These are phyloP conservation scores for Pocillopora verrucosa DNA, from an alignment of 64 coral and sea anemone species.

Conservation along the genomic window DNA sequence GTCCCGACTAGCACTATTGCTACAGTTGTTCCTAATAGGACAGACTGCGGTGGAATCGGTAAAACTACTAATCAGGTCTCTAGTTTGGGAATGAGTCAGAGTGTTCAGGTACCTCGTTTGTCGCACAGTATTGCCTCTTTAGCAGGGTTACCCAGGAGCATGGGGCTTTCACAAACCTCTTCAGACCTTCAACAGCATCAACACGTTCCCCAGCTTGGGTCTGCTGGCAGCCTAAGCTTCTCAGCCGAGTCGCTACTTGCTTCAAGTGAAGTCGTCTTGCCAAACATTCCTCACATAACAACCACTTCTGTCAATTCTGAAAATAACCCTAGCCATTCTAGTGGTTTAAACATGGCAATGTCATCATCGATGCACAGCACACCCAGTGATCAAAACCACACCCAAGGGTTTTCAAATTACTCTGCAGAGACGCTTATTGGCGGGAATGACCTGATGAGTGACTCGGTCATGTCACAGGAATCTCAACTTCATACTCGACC, in stretches of 20 bases:
- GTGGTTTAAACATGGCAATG: conserved; percentile 10
- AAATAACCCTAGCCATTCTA: conserved; percentile 7
- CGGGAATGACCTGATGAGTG: conserved; percentile 63
- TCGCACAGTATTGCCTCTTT: conserved; percentile 87
- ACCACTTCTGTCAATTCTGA: conserved; percentile 8
- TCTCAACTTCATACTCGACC: conserved; percentile 26
- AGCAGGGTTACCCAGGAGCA: conserved; percentile 55
- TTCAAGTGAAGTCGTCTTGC: conserved; percentile 47
- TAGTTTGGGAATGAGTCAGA: conserved; percentile 18
- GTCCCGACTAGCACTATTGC: not conserved
- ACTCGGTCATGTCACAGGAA: conserved; percentile 42
- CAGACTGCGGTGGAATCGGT: conserved; percentile 15
- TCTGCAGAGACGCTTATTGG: conserved; percentile 85
- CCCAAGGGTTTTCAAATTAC: conserved; percentile 82
- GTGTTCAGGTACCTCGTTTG: conserved; percentile 38
- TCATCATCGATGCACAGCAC: conserved; percentile 3
- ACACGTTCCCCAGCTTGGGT: conserved; percentile 16
- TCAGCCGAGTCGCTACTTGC: conserved; percentile 60
- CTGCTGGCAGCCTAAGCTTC: conserved; percentile 48
- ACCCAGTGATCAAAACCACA: conserved; percentile 19
- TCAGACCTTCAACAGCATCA: conserved; percentile 41
- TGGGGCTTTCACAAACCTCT: conserved; percentile 18
- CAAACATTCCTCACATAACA: conserved; percentile 55
- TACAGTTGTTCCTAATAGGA: not conserved
- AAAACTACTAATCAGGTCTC: conserved; percentile 16